Base-by-base conservation (phyloP, 2,888 invertebrate species). In the Chirona hameri region DNA sequence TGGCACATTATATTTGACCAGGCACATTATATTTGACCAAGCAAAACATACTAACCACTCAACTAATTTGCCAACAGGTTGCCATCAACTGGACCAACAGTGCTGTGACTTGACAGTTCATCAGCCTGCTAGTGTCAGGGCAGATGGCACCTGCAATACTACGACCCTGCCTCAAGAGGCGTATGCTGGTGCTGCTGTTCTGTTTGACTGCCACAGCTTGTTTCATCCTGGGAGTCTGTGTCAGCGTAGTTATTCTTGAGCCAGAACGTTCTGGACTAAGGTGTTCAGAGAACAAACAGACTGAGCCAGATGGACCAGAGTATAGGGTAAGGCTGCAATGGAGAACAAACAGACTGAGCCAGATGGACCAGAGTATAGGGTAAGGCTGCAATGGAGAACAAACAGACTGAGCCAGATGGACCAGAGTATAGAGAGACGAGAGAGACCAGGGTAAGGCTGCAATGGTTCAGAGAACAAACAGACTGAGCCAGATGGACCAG, bases 261-360 rank as follows among this genome's bases (percentile, higher is more conserved):
- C 76, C 76, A 0, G 76, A 76, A 24, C 76, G 76, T 4, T 21
- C 76, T 1, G 76, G 21, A 9, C 39, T 76, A 24, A 21, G 24
- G 24, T 9, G 39, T 1, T 12, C 39, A 12, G 76, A 12, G 46
- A 0, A 14, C 72, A 31, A 4, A 18, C 52, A 52, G 18, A 7
- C 52, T 12, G 52, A 52, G 2, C 72, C 76, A 29, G 72, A 65
- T 14, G 76, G 76, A 14, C 76, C 76, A n/a, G 76, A 46, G 27
- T 76, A 76, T 24, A 76, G 24, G 76, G 76, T 76, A 15, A 60
- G 57, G n/a, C n/a, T n/a, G n/a, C n/a, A n/a, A n/a, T n/a, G n/a
- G n/a, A n/a, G n/a, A n/a, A n/a, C n/a, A n/a, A n/a, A n/a, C n/a
- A n/a, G n/a, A n/a, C n/a, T n/a, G n/a, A n/a, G n/a, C n/a, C n/a